Conservation (phyloP, 1,140 invertebrate genomes). For the Nebria ingens region DNA sequence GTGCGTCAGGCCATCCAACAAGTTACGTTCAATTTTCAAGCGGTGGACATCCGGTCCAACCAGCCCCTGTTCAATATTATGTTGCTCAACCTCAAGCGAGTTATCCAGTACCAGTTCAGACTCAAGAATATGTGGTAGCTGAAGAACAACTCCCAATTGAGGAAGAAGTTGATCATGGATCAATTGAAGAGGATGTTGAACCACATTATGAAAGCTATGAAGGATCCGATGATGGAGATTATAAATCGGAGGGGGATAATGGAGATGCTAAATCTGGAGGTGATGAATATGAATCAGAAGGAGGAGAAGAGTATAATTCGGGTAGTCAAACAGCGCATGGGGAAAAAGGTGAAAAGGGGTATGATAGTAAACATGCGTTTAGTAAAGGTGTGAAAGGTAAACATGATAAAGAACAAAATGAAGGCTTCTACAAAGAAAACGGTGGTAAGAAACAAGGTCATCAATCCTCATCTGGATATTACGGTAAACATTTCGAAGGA, state of each 20-base stretch:
- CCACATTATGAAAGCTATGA: background rate
- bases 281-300: slow-evolving; percentile 1
- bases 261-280: background rate
- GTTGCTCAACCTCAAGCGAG: background rate
- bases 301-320: slow-evolving; percentile 25
- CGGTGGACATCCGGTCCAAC: background rate
- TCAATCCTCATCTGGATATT: slow-evolving; percentile 33
- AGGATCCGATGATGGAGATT: background rate
- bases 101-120: background rate
- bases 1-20: slow-evolving; percentile 16
- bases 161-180: background rate
- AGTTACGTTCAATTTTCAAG: slow-evolving; percentile 12
- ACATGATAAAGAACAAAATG: slow-evolving; percentile 34
- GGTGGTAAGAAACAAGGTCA: slow-evolving; percentile 31
- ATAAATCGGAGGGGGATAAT: background rate
- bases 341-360: slow-evolving; percentile 34
- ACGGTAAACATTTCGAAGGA: slow-evolving; percentile 29
- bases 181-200: background rate
- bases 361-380: slow-evolving; percentile 34
- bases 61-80: background rate
- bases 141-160: background rate
- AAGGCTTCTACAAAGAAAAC: slow-evolving; percentile 34
- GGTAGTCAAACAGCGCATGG: slow-evolving; percentile 32
- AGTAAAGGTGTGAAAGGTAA: slow-evolving; percentile 38
- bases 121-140: background rate